Evolutionary conservation across 2,797 vertebrate genomes (phyloP).

Genomic region (Eulemur mongoz): DNA sequence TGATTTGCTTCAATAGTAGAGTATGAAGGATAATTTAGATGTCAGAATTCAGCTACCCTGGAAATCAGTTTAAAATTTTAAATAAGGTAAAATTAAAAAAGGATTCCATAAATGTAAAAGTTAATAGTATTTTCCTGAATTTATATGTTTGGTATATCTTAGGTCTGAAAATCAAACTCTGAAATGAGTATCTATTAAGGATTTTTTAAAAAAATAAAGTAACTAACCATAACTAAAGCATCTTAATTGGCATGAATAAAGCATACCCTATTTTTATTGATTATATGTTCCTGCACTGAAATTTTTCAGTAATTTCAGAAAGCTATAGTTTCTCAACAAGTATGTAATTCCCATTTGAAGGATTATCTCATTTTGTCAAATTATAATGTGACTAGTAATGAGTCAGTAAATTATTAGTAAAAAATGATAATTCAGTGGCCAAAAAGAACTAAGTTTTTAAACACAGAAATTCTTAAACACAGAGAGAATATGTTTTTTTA

Average conservation of each 20-base stretch:
- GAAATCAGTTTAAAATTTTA: conserved; percentile 11
- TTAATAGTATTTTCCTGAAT: background rate
- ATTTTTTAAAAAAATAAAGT: background rate
- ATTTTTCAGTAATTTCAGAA: conserved; percentile 6
- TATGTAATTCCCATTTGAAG: background rate
- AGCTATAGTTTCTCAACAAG: background rate
- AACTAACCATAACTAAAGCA: background rate
- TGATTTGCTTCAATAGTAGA: background rate
- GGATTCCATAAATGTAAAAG: background rate
- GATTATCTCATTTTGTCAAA: background rate
- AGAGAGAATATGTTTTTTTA: background rate
- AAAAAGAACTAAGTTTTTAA: background rate
- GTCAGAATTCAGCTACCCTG: background rate
- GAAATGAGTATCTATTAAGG: background rate
- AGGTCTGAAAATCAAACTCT: background rate
- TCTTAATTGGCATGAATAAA: background rate
- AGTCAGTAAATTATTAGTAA: background rate
- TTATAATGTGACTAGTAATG: background rate
- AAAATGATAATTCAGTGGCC: background rate
- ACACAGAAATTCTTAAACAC: background rate
- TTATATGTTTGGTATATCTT: background rate
- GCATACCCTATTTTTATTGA: background rate
- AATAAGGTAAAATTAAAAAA: background rate
- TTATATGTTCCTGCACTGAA: background rate
- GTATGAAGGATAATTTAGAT: background rate